Base-by-base conservation (phyloP, 2,888 invertebrate genomes). In the Cryptocheilus praepositus region DNA sequence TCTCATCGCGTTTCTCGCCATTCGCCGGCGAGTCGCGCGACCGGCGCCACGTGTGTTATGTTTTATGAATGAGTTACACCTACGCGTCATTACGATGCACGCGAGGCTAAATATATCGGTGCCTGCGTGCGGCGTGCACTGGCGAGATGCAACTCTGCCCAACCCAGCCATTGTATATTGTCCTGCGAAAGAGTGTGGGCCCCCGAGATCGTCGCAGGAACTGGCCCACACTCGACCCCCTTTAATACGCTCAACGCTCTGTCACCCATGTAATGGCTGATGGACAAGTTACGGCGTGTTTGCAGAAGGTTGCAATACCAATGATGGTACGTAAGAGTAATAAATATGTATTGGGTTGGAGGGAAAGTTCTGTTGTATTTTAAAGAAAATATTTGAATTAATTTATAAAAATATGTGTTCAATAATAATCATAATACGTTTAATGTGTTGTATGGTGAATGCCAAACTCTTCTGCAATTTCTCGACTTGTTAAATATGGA, bases 1-100 rank as follows among this genome's bases (percentile, higher is more conserved):
- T 54, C 52, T 46, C 43, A 18, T 44, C 54, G 44, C 21, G 3
- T 11, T 11, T 36, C 36, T 36, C 11, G 36, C 36, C 36, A 11
- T 36, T 11, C 49, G 44, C n/a, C 44, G 57, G 5, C 3, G 15
- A 19, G 46, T n/a, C 22, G 22, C 15, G 25, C 7, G 45, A 61
- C 21, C 70, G 80, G 79, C 81, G 83, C 81, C 85, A 83, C 82
- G 79, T 80, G 81, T 80, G 76, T 64, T 67, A 84, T 84, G 84
- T 83, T 85, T 85, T 82, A 84, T 85, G 84, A 85, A 85, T 85
- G 84, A 85, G 81, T 79, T 77, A 81, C 82, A 79, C 85, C 84
- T 79, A 85, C 84, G 80, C 80, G 66, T 80, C 77, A 80, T 83
- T 81, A 81, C 75, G 73, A 72, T 63, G 75, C 72, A 64, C 64